phyloP scores from a whole-genome alignment of 2,113 vertebrate species.

The Sturnira hondurensis region DNA sequence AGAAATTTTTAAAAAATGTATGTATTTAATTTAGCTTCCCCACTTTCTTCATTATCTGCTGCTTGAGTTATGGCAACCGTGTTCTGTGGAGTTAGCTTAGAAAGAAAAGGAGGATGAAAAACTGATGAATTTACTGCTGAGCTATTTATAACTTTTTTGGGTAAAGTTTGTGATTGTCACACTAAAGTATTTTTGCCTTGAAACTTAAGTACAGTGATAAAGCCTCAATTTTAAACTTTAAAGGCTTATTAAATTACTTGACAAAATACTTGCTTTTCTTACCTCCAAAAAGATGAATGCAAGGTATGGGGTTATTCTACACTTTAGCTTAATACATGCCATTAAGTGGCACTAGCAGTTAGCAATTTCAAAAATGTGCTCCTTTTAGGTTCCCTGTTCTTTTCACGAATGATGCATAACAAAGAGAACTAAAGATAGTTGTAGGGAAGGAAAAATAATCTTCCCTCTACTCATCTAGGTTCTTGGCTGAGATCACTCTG shows the following conservation, averaged over 20 bases:
- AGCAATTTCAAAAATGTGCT: background rate
- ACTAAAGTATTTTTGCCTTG: constrained; percentile 46
- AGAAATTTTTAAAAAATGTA: background rate
- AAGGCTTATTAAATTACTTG: constrained; percentile 60
- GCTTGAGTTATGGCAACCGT: background rate
- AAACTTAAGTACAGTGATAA: constrained; percentile 58
- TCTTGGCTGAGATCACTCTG: background rate
- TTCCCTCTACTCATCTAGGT: background rate
- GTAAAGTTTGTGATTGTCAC: constrained; percentile 49
- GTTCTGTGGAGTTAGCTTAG: background rate
- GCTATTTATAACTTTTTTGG: background rate
- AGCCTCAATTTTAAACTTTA: constrained; percentile 58
- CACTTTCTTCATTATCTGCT: background rate
- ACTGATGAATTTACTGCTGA: background rate
- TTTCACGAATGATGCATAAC: background rate
- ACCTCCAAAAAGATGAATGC: constrained; percentile 55
- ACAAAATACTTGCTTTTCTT: constrained; percentile 14
- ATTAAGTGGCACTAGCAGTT: background rate
- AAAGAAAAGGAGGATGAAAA: background rate
- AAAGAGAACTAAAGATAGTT: background rate
- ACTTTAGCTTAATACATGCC: background rate
- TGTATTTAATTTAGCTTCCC: background rate
- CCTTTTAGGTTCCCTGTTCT: background rate
- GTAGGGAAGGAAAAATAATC: background rate
- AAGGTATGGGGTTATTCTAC: background rate